These are phyloP conservation scores for Micromys minutus DNA, from an alignment of 2,113 vertebrate species.

Conservation along the genomic window DNA sequence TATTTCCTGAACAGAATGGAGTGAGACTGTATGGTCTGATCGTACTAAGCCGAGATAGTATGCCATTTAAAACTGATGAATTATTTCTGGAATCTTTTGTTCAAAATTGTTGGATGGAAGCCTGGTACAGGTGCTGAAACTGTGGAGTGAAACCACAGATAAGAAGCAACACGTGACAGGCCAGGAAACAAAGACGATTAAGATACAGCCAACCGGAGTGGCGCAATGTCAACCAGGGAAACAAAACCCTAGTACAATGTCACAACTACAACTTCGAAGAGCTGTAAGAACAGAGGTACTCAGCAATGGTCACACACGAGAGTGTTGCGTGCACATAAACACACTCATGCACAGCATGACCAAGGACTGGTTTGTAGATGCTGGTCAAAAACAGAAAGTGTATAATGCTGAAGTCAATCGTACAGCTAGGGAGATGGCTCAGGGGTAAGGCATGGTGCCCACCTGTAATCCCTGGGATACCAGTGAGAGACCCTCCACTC, in stretches of 20 bases:
- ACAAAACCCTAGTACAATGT: neutral
- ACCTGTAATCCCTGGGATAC: neutral
- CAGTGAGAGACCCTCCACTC: neutral
- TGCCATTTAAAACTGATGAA: neutral
- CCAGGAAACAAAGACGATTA: neutral
- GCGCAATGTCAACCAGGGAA: neutral
- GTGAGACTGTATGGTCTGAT: neutral
- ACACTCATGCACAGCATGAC: neutral
- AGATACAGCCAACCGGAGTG: neutral
- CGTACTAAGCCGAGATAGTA: neutral
- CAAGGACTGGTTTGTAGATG: neutral
- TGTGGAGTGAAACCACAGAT: neutral
- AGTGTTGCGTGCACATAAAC: neutral
- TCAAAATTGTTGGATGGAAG: neutral
- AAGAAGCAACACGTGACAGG: neutral
- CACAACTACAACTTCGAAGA: neutral
- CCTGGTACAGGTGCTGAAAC: neutral
- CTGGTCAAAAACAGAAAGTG: conserved; percentile 27
- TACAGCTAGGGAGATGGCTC: neutral
- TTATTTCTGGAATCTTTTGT: conserved; percentile 32
- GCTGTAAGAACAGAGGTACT: neutral
- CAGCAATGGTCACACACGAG: neutral
- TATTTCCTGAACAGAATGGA: neutral
- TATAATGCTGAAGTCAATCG: conserved; percentile 12
- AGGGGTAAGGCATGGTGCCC: neutral